Percentiles rank a stretch among this genome's conserved stretches.
These are phyloP conservation scores for Tauraco hartlaubi DNA, from an alignment of 2,797 vertebrate genomes.

Conservation along the genomic window DNA sequence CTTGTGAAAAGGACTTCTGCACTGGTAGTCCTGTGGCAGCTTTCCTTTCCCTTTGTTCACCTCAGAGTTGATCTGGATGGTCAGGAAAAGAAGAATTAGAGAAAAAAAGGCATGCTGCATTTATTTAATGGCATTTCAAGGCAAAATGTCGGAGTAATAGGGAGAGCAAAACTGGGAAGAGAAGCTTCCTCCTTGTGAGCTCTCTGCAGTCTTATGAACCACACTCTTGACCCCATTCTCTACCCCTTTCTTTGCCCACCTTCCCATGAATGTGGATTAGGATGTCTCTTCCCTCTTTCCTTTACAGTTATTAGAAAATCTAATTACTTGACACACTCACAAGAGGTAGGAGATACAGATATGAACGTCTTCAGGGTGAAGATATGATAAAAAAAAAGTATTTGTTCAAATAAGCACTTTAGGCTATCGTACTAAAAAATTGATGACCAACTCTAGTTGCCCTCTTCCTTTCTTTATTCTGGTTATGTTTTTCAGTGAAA, in stretches of 20 bases:
- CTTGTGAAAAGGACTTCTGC: not conserved
- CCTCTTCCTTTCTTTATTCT: not conserved
- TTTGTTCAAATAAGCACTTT: not conserved
- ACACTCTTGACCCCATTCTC: not conserved
- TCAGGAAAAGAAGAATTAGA: not conserved
- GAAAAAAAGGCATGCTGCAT: not conserved
- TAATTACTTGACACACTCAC: not conserved
- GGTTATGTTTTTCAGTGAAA: not conserved
- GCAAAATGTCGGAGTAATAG: not conserved
- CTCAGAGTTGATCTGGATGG: not conserved
- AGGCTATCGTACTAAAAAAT: not conserved
- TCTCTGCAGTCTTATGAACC: not conserved
- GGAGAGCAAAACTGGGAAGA: not conserved
- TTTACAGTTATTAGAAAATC: not conserved
- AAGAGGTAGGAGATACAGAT: not conserved
- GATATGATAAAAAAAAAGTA: not conserved
- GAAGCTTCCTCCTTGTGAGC: not conserved
- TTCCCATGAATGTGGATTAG: not conserved
- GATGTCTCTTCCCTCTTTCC: not conserved
- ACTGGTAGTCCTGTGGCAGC: not conserved
- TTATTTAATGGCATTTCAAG: not conserved
- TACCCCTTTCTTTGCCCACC: not conserved
- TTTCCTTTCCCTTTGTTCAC: not conserved
- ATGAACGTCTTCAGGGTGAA: not conserved
- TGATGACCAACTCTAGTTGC: not conserved